Percentiles rank a stretch among this genome's conserved stretches.
Conservation (phyloP, 2,888 invertebrate species). For the Dicranocentrus wangi region DNA sequence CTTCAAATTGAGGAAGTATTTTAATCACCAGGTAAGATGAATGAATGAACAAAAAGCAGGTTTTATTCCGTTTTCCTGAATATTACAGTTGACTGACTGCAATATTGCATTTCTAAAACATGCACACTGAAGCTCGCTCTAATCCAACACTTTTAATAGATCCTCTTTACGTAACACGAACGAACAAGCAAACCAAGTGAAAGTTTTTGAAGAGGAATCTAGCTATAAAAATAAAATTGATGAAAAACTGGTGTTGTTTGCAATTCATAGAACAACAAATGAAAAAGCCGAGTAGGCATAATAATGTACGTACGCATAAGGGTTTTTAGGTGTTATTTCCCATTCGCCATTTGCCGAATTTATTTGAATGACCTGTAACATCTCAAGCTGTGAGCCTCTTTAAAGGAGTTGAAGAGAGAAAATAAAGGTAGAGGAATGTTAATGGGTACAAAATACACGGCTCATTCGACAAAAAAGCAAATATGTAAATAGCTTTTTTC, state of each 20-base stretch:
- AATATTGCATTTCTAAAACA: too few species aligned
- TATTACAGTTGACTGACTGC: too few species aligned
- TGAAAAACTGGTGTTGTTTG: too few species aligned
- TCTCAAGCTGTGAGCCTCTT: conserved; percentile 9
- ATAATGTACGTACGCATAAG: too few species aligned
- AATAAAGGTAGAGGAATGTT: neutral
- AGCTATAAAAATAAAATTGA: neutral
- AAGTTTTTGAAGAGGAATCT: neutral
- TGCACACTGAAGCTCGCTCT: too few species aligned
- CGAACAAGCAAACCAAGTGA: neutral
- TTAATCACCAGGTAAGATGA: too few species aligned
- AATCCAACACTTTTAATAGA: neutral
- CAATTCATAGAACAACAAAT: conserved; percentile 1
- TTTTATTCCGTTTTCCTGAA: too few species aligned
- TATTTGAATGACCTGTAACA: conserved; percentile 21
- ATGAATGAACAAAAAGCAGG: too few species aligned
- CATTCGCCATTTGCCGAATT: neutral
- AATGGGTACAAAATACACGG: neutral
- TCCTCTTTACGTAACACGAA: neutral
- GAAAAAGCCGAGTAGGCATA: neutral
- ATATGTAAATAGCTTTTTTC: neutral
- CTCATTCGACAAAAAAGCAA: neutral
- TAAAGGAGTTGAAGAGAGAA: neutral
- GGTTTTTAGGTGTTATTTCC: too few species aligned
- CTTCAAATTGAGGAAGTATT: neutral